These are phyloP conservation scores for Siniperca scherzeri DNA, from an alignment of 2,797 vertebrate species.

Conservation along the genomic window DNA sequence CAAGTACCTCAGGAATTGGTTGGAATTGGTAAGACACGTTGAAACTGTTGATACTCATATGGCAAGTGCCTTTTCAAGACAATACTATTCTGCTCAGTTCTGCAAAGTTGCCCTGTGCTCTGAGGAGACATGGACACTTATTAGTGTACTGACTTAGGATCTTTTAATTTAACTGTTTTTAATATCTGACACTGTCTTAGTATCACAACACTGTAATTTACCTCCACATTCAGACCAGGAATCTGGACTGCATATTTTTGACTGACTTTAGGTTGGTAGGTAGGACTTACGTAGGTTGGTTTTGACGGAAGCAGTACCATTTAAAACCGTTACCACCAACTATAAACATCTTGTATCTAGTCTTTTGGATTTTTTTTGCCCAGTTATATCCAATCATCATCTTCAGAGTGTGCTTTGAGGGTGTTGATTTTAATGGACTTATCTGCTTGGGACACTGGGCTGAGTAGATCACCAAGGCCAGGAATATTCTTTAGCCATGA, in stretches of 20 bases:
- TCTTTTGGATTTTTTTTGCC: slow-evolving; percentile 5
- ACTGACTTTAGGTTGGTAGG: not conserved
- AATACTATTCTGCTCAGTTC: slow-evolving; percentile 32
- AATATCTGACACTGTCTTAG: not conserved
- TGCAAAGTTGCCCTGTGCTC: slow-evolving; percentile 28
- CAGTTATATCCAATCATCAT: slow-evolving; percentile 5
- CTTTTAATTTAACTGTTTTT: not conserved
- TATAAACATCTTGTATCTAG: not conserved
- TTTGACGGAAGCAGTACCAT: not conserved
- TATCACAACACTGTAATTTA: not conserved
- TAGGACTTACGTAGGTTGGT: not conserved
- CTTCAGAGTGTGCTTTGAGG: slow-evolving; percentile 20
- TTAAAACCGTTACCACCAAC: not conserved
- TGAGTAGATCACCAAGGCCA: slow-evolving; percentile 23
- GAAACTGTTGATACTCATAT: slow-evolving; percentile 63
- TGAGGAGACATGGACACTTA: slow-evolving; percentile 7
- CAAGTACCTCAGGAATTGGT: slow-evolving; percentile 67
- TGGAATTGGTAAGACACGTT: slow-evolving; percentile 63
- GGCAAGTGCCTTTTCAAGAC: slow-evolving; percentile 42
- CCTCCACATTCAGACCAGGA: not conserved
- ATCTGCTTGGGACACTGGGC: slow-evolving; percentile 2
- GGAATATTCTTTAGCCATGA: not conserved
- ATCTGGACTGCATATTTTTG: not conserved
- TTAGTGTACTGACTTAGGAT: not conserved
- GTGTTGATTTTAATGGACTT: slow-evolving; percentile 25